Evolutionary conservation across 23 tunicate species (phyloP), one percentile per base, ranked within the genome.

Genomic region (Ciona savignyi): DNA sequence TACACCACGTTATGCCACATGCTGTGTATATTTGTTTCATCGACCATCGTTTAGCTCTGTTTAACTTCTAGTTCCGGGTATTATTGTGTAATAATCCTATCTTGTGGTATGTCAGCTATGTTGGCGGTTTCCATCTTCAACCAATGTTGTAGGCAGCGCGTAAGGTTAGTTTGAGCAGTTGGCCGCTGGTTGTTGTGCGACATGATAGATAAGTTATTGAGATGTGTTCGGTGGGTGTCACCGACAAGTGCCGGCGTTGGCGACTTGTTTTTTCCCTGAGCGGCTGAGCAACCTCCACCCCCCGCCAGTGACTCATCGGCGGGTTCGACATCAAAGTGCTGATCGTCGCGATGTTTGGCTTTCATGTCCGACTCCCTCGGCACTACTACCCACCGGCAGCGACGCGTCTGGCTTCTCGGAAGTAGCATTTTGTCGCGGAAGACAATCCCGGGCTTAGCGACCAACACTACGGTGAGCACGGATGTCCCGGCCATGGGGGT

Each of bases 281-380:
- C 48, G 33, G 19, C 73, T 32, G 9, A 31, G 1, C 25, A 51
- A 32, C 73, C 48, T 69, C 33, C 73, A 1, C 6, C 51, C 26
- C 1, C 6, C 33, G 73, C 70, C 29, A 1, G 51, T 34, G 49
- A 24, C 51, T 69, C 51, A 4, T 33, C 48, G 15, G 51, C 33
- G 73, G 9, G 49, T n/a, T 1, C 73, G 73, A 69, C 34, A 32
- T 3, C 73, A 23, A 69, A 69, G 73, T 11, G 6, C 71, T 42
- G 56, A 42, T 42, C 56, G 56, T 42, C 56, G 56, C 56, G 15
- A 42, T 42, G 56, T 42, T 42, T 42, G 15, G 15, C 56, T 42
- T 42, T 42, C 56, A 42, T 42, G 56, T 42, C 56, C 11, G 56
- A 42, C 56, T 42, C 56, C 56, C 56, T 42, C 15, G 56, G 56